Evolutionary conservation across 2,113 vertebrate species (phyloP), one percentile per base, ranked within the genome.

Genomic region (Edolisoma coerulescens): DNA sequence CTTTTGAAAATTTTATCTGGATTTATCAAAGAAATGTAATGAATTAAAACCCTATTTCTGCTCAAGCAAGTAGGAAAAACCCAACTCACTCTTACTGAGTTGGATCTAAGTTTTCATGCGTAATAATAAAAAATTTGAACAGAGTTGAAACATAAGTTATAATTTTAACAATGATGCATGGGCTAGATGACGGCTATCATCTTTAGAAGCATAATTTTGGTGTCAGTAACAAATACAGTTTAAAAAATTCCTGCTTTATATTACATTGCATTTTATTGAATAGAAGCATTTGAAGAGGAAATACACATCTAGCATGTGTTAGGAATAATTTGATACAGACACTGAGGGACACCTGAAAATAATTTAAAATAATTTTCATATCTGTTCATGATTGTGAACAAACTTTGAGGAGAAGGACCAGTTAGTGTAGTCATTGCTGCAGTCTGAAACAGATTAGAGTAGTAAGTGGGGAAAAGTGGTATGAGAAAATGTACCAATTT

Each of bases 251-350:
- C 6, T 35, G 1, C 9, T 41, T 84, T 47, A 39, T 21, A 15
- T 73, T 69, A 27, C 3, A 8, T 23, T 57, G 8, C 1, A 18
- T 70, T 74, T 81, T 84, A 35, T 14, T 28, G 8, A 69, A 35
- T 14, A 35, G 14, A 83, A 7, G 4, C 33, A 39, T 86, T 84
- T 86, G 30, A 84, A 63, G 39, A 54, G 23, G 16, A 84, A 83
- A 41, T 67, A 65, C 19, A 39, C 23, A 50, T 47, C 3, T 61
- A 28, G 11, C n/a, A 16, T 0, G 0, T 13, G 3, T 44, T 39
- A 59, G 4, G 27, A 26, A 26, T 68, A 10, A 57, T 80, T 60
- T 80, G 21, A 92, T 54, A 56, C 6, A 45, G 45, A 57, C 7
- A 26, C 6, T 35, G 28, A 81, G 6, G 16, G 20, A 94, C 89